Base-by-base conservation (phyloP, 2,888 invertebrate genomes). In the Tricholauxania praeusta region DNA sequence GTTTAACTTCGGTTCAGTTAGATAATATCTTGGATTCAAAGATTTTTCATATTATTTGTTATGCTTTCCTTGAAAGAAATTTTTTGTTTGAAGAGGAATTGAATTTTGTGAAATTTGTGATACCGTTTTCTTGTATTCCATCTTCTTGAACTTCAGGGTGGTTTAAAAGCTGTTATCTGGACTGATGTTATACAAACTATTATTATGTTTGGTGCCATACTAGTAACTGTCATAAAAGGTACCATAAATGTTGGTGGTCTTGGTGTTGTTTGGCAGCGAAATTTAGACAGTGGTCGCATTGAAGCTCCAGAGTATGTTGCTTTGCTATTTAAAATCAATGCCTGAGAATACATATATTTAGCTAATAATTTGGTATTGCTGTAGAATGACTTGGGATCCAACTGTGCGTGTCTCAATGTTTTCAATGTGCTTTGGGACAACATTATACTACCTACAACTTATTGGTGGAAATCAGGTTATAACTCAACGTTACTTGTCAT, bases 401-500 rank as follows among this genome's bases (percentile, higher is more conserved):
- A 89, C 93, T n/a, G 91, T 92, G 0, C 90, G 96, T n/a, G 93
- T 95, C 81, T 93, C 95, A 0, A 87, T 94, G 65, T 93, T 95
- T 92, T 91, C 92, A 12, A 86, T 95, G 12, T 87, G 92, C 1
- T 82, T 95, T 51, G 96, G 96, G 8, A 94, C 93, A 0, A 89
- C 91, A 15, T 85, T 93, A 39, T 93, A 93, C 80, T 93, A 92
- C 90, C 85, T 93, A 1, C 92, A 94, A 82, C 89, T 91, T 15
- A 91, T 93, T 73, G 90, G 92, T 0, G 92, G 94, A n/a, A 96
- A 94, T 86, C 96, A 96, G 85, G 92, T 93, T 12, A 94, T 95
- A 91, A 91, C 95, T 5, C 96, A 96, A 80, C 89, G 96, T 75
- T 95, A 94, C 79, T 88, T 96, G 64, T 90, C 95, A 0, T 87